Conservation (phyloP, 1,140 invertebrate species). For the Drosophila pruinosa region DNA sequence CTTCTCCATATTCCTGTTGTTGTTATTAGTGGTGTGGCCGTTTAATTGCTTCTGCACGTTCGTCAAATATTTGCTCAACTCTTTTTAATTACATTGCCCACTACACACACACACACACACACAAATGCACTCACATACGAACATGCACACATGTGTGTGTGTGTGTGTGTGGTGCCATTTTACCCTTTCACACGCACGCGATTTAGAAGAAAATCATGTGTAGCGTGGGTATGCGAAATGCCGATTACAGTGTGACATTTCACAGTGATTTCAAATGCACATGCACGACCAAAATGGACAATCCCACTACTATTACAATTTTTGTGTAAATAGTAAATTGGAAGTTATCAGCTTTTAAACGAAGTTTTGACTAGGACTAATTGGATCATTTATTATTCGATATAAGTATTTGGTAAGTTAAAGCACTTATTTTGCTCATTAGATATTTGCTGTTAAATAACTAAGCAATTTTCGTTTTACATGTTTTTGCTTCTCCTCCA, state of each 20-base stretch:
- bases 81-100: conserved; percentile 78
- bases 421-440: too few relatives aligned
- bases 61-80: conserved; percentile 81
- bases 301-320: too few relatives aligned
- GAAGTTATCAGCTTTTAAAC: too few relatives aligned
- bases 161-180: conserved; percentile 14
- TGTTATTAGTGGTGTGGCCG: conserved; percentile 39
- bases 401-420: too few relatives aligned
- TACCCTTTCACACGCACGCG: conserved; percentile 46
- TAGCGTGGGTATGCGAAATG: conserved; percentile 8
- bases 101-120: conserved; percentile 30
- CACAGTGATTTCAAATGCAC: background rate
- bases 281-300: background rate
- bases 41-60: conserved; percentile 79
- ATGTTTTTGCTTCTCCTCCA: background rate
- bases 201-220: conserved; percentile 30
- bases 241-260: conserved; percentile 21
- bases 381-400: too few relatives aligned
- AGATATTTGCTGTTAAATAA: too few relatives aligned
- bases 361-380: too few relatives aligned
- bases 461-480: background rate
- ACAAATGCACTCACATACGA: too few relatives aligned
- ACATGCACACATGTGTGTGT: conserved; percentile 11
- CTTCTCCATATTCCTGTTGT: conserved; percentile 16
- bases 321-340: too few relatives aligned